These are phyloP conservation scores for Nephila pilipes DNA, from an alignment of 1,140 invertebrate genomes.

Conservation along the genomic window DNA sequence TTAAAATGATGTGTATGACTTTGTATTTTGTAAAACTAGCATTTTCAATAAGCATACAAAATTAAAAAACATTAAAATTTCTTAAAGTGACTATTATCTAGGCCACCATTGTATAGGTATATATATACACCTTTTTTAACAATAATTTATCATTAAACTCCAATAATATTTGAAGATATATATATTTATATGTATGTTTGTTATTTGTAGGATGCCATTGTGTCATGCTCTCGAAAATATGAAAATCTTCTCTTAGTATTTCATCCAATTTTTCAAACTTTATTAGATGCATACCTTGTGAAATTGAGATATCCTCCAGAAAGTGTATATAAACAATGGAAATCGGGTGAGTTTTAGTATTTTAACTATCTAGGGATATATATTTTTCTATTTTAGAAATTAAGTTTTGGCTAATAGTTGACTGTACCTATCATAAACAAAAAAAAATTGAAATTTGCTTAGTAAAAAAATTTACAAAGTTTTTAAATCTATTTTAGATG, in stretches of 20 bases:
- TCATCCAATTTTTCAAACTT: conserved; percentile 86
- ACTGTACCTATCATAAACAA: not conserved
- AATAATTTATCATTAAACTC: no score
- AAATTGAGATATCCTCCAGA: conserved; percentile 86
- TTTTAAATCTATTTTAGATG: conserved; percentile 83
- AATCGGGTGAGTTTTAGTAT: conserved; percentile 79
- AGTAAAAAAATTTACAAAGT: no score
- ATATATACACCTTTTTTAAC: no score
- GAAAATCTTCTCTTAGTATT: conserved; percentile 83
- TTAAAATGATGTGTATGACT: no score
- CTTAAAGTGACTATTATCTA: no score
- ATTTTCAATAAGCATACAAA: no score
- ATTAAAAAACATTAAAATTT: no score
- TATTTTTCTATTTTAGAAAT: not conserved
- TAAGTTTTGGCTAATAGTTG: no score
- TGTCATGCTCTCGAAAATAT: conserved; percentile 83
- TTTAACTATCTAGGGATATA: no score
- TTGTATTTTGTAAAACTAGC: no score
- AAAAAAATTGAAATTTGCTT: no score
- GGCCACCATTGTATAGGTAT: no score
- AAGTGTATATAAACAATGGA: conserved; percentile 81
- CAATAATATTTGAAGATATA: not conserved
- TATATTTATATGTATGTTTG: conserved; percentile 58
- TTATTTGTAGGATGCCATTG: conserved; percentile 85
- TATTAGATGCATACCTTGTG: conserved; percentile 85